Percentiles rank a stretch among this genome's conserved stretches.
phyloP scores from a whole-genome alignment of 2,113 vertebrate species.

The Anolis carolinensis region DNA sequence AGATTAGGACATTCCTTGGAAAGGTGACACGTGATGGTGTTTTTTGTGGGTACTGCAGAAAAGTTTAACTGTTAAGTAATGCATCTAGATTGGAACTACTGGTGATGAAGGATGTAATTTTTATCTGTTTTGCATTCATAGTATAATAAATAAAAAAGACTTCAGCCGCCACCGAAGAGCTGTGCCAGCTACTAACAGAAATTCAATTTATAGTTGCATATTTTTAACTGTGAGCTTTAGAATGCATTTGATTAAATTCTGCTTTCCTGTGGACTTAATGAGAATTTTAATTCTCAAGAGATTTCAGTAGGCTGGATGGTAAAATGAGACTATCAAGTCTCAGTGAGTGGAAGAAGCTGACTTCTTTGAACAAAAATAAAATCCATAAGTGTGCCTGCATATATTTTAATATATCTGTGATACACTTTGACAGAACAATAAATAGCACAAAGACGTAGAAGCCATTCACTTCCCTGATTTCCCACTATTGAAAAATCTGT shows the following conservation, averaged over 20 bases:
- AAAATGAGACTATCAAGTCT: slow-evolving; percentile 64
- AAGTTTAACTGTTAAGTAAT: slow-evolving; percentile 74
- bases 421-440: slow-evolving; percentile 65
- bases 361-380: slow-evolving; percentile 71
- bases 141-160: slow-evolving; percentile 64
- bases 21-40: slow-evolving; percentile 70
- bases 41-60: slow-evolving; percentile 59
- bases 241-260: slow-evolving; percentile 70
- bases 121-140: slow-evolving; percentile 64
- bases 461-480: slow-evolving; percentile 45
- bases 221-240: slow-evolving; percentile 57
- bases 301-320: slow-evolving; percentile 62
- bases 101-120: slow-evolving; percentile 70
- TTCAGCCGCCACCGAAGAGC: slow-evolving; percentile 62
- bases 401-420: slow-evolving; percentile 68
- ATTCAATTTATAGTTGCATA: slow-evolving; percentile 70
- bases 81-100: slow-evolving; percentile 62
- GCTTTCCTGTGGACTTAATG: slow-evolving; percentile 70
- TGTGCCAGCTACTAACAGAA: slow-evolving; percentile 59
- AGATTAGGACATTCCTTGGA: slow-evolving; percentile 71
- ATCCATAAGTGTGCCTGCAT: slow-evolving; percentile 65
- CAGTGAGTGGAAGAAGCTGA: slow-evolving; percentile 53
- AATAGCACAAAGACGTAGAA: slow-evolving; percentile 63
- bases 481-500: slow-evolving; percentile 36
- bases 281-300: slow-evolving; percentile 71